phyloP scores from a whole-genome alignment of 2,797 vertebrate species.

The Australoheros facetus region DNA sequence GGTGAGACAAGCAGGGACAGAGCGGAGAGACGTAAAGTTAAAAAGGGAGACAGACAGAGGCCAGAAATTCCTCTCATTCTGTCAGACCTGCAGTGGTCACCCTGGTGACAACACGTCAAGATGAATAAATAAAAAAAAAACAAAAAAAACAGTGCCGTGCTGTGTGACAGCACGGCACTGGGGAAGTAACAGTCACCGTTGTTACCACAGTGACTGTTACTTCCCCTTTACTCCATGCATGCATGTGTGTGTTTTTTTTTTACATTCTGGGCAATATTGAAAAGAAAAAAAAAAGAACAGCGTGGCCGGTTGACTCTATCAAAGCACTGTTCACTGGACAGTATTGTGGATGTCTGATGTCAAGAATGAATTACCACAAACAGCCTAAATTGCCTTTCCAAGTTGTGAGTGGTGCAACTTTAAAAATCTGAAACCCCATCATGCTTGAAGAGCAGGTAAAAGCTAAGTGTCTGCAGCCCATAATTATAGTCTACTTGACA shows the following conservation, averaged over 20 bases:
- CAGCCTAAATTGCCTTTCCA: background rate
- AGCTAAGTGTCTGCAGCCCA: background rate
- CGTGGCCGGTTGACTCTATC: background rate
- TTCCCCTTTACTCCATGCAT: constrained; percentile 16
- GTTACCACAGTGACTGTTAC: constrained; percentile 17
- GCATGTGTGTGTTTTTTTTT: constrained; percentile 30
- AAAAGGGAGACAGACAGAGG: background rate
- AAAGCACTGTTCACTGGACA: background rate
- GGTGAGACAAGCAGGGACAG: background rate
- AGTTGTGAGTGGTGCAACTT: background rate
- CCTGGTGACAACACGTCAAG: constrained; percentile 48
- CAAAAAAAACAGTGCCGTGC: background rate
- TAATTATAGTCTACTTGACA: constrained; percentile 31
- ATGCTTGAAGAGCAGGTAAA: background rate
- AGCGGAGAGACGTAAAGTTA: background rate
- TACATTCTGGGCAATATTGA: constrained; percentile 20
- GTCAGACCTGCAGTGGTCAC: constrained; percentile 26
- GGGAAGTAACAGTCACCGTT: constrained; percentile 41
- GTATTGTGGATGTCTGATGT: background rate
- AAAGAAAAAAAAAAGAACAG: background rate
- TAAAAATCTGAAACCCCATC: constrained; percentile 10
- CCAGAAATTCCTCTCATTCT: constrained; percentile 29
- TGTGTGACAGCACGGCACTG: no score
- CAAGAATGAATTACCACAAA: background rate
- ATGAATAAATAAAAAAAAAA: background rate